Evolutionary conservation across 92 coral and sea anemone species (phyloP), one percentile per base, ranked within the genome.

Genomic region (Bergia puertoricense): DNA sequence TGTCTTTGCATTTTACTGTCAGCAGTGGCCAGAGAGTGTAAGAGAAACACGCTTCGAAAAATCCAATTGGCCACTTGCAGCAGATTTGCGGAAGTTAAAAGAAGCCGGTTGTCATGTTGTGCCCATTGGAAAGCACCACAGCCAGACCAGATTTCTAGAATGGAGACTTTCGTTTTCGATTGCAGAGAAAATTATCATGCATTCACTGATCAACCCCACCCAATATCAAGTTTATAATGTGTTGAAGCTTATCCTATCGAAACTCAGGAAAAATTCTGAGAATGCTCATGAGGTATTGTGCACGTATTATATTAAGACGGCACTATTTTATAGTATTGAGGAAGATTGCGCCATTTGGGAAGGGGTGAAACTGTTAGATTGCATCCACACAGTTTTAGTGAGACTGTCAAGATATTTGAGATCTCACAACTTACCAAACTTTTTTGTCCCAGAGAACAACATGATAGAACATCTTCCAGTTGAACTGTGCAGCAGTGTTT

Each of bases 131-230:
- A 23, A 80, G 62, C 91, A 77, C 46, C 4, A 50, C 23, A 88
- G 88, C 51, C 42, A 56, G 20, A 74, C 81, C 38, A 81, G 68
- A 74, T 40, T 44, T 8, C 37, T 74, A 7, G 91, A 88, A 73
- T 88, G 91, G 91, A 23, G 91, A 56, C 48, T 88, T 39, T 88
- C 91, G 3, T 88, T 88, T 23, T 88, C 91, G 22, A 7, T 51
- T 9, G 81, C 87, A 15, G 91, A 88, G 73, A 88, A 67, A 2
- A 20, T 22, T 36, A 57, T 81, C 22, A 36, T 81, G 20, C 23
- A 40, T 65, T 80, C 80, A 57, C 18, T 66, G 23, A 23, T 88
- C 20, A 88, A 41, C 11, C 2, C 37, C 42, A 77, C 77, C 2
- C 91, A 88, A 73, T 80, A 68, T 69, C 56, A 80, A 38, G 36